phyloP scores from a whole-genome alignment of 1,140 invertebrate genomes.

The Nymphalis io region DNA sequence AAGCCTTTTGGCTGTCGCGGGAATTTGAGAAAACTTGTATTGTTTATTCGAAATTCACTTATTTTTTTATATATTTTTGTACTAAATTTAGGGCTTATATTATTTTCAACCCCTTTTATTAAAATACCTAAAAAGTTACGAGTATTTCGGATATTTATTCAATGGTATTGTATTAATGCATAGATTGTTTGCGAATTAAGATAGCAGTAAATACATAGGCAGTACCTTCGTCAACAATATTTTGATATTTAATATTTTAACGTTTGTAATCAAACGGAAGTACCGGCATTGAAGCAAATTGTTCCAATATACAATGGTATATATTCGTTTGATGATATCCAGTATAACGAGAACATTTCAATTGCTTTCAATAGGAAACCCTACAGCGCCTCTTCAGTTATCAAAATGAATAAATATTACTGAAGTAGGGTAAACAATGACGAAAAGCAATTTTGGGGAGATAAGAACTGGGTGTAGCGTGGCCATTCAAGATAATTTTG shows the following conservation, averaged over 20 bases:
- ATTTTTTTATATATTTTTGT: too few relatives aligned
- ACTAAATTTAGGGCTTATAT: too few relatives aligned
- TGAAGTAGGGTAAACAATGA: constrained; percentile 12
- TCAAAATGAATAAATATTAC: constrained; percentile 12
- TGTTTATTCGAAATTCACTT: too few relatives aligned
- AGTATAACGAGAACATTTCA: constrained; percentile 18
- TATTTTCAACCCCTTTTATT: too few relatives aligned
- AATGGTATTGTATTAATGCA: neutral
- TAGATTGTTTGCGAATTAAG: too few relatives aligned
- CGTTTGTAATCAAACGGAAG: constrained; percentile 28
- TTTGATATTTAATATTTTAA: constrained; percentile 8
- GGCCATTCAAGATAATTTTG: neutral
- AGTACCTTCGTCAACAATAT: neutral
- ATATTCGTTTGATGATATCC: constrained; percentile 31
- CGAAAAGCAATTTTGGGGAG: neutral
- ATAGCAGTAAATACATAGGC: neutral
- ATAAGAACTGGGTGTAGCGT: neutral
- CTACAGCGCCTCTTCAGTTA: constrained; percentile 22
- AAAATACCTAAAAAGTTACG: neutral
- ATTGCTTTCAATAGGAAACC: neutral
- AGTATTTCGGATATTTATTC: neutral
- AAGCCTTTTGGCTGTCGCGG: too few relatives aligned
- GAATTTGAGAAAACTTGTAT: too few relatives aligned
- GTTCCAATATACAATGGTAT: constrained; percentile 12
- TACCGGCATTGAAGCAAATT: constrained; percentile 29